Base-by-base conservation (phyloP, 1,140 invertebrate genomes). In the Druon quercuslanigerum region DNA sequence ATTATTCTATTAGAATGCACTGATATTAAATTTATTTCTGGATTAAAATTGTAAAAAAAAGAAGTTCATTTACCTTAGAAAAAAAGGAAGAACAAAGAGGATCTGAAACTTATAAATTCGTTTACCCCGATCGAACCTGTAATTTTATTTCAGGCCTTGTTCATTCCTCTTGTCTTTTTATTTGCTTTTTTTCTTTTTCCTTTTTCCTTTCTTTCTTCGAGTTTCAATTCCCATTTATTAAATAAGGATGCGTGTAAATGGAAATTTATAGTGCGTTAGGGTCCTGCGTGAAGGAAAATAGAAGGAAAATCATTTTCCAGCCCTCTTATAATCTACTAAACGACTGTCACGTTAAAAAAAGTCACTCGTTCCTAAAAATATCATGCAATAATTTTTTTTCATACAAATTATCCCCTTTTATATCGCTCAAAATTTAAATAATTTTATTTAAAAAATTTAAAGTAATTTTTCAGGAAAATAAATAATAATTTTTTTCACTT, bases 111-210 rank as follows among this genome's bases (percentile, higher is more conserved):
- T 72, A 77, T 76, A 82, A 83, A 85, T 84, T 83, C 76, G 73
- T 83, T 84, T 84, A 82, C 60, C 71, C 76, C 73, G 79, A 84
- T 85, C 82, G 79, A 82, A 79, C 76, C 11, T 72, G 83, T 83
- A 86, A 85, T 85, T 83, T 83, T 80, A 82, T 86, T 82, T 85
- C 77, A 40, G 77, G 75, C 78, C 75, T 74, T 78, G 56, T 25
- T 66, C 60, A 40, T 40, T 66, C 14, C 51, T 72, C 72, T 71
- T 51, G 79, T 74, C 82, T 86, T 76, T 79, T 77, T 11, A 33
- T 12, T 66, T 40, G n/a, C 40, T 20, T n/a, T n/a, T n/a, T n/a
- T n/a, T n/a, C n/a, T n/a, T n/a, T n/a, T n/a, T n/a, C n/a, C n/a
- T n/a, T n/a, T 78, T 84, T 76, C 79, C 60, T 70, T 81, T 66